Percentiles rank a stretch among this genome's conserved stretches.
Conservation (phyloP, 2,888 invertebrate genomes). For the Tenthredo mesomela region DNA sequence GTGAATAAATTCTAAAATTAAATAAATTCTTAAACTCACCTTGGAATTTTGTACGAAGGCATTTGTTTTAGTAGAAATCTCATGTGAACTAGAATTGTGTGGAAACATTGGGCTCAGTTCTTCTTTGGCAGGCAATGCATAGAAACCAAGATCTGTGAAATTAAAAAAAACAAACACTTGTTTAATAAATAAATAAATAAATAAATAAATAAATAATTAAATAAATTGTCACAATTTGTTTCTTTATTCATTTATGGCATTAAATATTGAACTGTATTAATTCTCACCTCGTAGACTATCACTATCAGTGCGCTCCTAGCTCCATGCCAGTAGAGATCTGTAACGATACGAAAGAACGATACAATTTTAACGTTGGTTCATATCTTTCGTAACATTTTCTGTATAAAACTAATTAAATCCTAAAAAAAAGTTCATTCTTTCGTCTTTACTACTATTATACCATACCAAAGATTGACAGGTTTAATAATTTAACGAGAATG, state of each 20-base stretch:
- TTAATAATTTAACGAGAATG: background rate
- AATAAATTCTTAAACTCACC: slow-evolving; percentile 66
- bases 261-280: background rate
- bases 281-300: slow-evolving; percentile 74
- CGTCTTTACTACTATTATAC: background rate
- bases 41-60: slow-evolving; percentile 80
- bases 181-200: background rate
- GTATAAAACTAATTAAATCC: background rate
- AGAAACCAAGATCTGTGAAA: slow-evolving; percentile 78
- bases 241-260: background rate
- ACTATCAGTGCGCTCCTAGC: slow-evolving; percentile 77
- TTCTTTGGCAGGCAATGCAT: slow-evolving; percentile 81
- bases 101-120: slow-evolving; percentile 80
- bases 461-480: background rate
- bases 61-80: slow-evolving; percentile 80
- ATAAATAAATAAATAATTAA: background rate
- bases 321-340: slow-evolving; percentile 79
- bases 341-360: slow-evolving; percentile 59
- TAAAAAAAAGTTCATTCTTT: background rate
- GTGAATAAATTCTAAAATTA: background rate
- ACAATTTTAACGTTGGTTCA: background rate
- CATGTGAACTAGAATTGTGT: slow-evolving; percentile 80
- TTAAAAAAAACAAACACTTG: slow-evolving; percentile 49
- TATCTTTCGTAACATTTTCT: background rate
- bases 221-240: too few relatives aligned